Conservation (phyloP, 2,113 vertebrate species). For the Vulpes ferrilata region DNA sequence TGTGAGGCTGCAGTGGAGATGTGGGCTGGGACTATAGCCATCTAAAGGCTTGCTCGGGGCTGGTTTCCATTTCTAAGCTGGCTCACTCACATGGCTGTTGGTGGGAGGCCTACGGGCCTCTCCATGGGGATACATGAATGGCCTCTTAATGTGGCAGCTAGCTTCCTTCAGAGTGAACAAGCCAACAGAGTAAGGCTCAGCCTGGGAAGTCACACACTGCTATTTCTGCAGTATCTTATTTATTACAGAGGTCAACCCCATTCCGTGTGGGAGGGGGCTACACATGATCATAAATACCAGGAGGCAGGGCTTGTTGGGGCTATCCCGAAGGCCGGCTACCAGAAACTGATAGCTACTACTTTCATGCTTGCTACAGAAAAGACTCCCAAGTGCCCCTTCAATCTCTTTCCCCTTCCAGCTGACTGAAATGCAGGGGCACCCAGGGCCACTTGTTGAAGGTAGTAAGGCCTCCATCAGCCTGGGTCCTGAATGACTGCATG, state of each 20-base stretch:
- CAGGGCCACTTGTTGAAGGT: not conserved
- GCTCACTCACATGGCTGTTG: not conserved
- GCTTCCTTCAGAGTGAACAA: not conserved
- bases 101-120: not conserved
- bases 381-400: not conserved
- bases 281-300: not conserved
- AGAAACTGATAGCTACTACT: not conserved
- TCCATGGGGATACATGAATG: not conserved
- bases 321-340: not conserved
- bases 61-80: not conserved
- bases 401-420: not conserved
- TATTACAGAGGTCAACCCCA: not conserved
- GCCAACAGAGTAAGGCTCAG: not conserved
- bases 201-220: not conserved
- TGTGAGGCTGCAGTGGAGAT: not conserved
- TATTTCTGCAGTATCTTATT: not conserved
- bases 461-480: not conserved
- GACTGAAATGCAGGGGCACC: constrained; percentile 27
- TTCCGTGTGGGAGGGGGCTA: not conserved
- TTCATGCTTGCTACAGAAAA: not conserved
- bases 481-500: not conserved
- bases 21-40: not conserved
- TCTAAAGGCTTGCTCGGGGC: not conserved
- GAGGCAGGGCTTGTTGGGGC: not conserved
- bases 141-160: not conserved